A percentile compares a stretch with the other conserved stretches of the same genome.
Evolutionary conservation across 2,113 vertebrate genomes (phyloP).

Genomic region (Nicator chloris): DNA sequence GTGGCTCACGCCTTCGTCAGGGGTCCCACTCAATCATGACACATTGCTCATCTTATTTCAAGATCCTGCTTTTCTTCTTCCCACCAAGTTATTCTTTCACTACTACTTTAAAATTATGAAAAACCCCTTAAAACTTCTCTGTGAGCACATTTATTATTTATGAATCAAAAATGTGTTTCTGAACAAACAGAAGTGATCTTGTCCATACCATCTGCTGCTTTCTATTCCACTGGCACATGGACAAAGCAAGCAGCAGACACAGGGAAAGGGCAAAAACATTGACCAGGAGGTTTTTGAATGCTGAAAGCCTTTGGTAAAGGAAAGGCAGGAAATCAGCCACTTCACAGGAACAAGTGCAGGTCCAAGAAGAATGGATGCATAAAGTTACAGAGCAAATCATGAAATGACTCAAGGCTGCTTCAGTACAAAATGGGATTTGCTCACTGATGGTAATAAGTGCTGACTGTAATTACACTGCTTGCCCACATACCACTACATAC

Average conservation of each 20-base stretch:
- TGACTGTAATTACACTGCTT: background rate
- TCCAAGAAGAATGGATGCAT: background rate
- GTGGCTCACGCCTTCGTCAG: background rate
- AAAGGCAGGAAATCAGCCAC: background rate
- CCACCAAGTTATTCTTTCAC: background rate
- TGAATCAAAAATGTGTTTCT: constrained; percentile 28
- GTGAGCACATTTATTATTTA: constrained; percentile 14
- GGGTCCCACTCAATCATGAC: background rate
- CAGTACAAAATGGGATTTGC: background rate
- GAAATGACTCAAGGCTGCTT: background rate
- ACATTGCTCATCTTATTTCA: background rate
- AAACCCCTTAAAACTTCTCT: background rate
- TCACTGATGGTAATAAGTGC: background rate
- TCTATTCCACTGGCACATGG: background rate
- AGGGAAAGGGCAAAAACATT: background rate
- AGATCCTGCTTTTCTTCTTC: background rate
- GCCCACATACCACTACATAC: background rate
- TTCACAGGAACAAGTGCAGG: background rate
- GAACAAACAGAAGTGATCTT: constrained; percentile 40
- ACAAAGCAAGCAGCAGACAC: background rate
- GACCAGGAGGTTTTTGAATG: background rate
- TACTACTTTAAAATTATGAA: background rate
- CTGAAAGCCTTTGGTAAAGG: background rate
- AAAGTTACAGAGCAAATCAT: background rate
- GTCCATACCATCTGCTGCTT: constrained; percentile 2